Conservation (phyloP, 2,797 vertebrate species). For the Macroramphosus scolopax region DNA sequence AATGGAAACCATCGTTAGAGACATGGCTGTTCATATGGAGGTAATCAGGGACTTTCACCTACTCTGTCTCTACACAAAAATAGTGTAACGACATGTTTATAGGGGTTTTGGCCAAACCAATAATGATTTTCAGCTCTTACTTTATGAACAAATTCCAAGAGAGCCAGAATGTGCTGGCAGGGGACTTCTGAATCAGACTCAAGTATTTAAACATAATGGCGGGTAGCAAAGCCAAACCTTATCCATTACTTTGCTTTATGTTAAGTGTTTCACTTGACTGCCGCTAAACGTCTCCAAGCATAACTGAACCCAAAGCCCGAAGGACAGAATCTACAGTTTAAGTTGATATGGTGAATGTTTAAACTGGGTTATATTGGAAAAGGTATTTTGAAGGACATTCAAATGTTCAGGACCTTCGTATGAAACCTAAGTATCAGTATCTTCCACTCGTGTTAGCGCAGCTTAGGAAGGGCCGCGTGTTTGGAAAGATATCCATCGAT, state of each 20-base stretch:
- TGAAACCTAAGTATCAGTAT: too few species aligned
- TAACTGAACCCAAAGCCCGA: neutral
- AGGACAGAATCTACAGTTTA: neutral
- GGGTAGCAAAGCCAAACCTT: constrained; percentile 17
- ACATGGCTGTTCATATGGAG: constrained; percentile 67
- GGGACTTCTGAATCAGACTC: constrained; percentile 23
- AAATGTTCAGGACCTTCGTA: neutral
- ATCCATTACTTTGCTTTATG: constrained; percentile 16
- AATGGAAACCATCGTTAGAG: constrained; percentile 70
- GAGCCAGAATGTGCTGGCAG: constrained; percentile 47
- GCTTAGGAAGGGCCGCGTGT: too few species aligned
- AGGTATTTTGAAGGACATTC: neutral
- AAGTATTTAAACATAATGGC: constrained; percentile 39
- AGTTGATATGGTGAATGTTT: neutral
- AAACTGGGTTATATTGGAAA: neutral
- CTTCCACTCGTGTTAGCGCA: too few species aligned
- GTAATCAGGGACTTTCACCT: constrained; percentile 70
- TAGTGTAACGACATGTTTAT: constrained; percentile 68
- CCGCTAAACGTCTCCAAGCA: constrained; percentile 14
- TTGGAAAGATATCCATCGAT: too few species aligned
- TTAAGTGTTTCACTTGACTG: constrained; percentile 21
- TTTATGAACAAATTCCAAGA: constrained; percentile 21
- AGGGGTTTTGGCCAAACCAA: constrained; percentile 54
- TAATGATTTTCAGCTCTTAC: constrained; percentile 58
- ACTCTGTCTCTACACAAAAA: constrained; percentile 55